Conservation (phyloP, 2,113 vertebrate genomes). For the Strigops habroptila region DNA sequence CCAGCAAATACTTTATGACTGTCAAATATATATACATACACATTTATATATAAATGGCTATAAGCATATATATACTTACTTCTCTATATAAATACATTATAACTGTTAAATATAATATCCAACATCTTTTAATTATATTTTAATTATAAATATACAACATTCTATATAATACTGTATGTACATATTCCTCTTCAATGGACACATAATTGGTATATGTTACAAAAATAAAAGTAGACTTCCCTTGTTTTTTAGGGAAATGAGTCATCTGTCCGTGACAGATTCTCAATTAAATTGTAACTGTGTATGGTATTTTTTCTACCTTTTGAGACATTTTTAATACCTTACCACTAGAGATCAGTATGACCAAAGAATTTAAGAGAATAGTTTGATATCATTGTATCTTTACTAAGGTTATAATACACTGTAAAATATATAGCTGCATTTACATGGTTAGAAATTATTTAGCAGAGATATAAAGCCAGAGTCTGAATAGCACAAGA, state of each 20-base stretch:
- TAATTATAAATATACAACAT: neutral
- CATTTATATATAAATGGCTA: fast-evolving
- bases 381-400: neutral
- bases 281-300: neutral
- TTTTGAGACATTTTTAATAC: neutral
- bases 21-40: neutral
- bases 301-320: neutral
- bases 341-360: conserved; percentile 71
- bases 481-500: neutral
- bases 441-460: conserved; percentile 31
- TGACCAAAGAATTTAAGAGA: conserved; percentile 65
- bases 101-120: neutral
- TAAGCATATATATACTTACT: neutral
- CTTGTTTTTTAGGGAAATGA: neutral
- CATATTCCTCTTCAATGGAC: neutral
- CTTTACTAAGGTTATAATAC: conserved; percentile 18
- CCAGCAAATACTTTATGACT: neutral
- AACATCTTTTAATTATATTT: neutral
- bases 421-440: conserved; percentile 5
- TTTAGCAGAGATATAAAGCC: conserved; percentile 37
- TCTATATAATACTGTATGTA: neutral
- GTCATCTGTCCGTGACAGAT: neutral
- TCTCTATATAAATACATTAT: neutral
- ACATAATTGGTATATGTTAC: neutral
- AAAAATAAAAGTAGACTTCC: neutral